Evolutionary conservation across 2,797 vertebrate species (phyloP).

Genomic region (Psittacula derbiana): DNA sequence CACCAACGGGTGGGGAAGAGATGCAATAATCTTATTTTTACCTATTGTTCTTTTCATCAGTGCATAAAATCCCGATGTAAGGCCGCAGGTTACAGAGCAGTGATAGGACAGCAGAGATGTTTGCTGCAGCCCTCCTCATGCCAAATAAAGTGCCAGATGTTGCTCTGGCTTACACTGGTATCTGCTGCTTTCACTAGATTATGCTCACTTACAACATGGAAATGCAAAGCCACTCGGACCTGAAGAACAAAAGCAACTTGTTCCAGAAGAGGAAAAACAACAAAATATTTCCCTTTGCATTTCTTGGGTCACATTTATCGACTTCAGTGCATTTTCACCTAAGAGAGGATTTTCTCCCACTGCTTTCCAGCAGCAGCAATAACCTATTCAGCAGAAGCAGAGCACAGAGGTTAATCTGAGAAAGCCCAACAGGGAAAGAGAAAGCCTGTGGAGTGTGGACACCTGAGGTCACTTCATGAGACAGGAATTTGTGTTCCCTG

Average conservation of each 20-base stretch:
- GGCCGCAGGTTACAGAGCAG: not conserved
- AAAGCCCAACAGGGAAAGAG: not conserved
- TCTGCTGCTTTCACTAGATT: not conserved
- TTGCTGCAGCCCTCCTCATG: not conserved
- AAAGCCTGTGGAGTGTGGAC: not conserved
- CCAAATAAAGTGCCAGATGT: not conserved
- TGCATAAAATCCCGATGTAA: not conserved
- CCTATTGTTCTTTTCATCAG: not conserved
- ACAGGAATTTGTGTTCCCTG: not conserved
- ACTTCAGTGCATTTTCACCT: not conserved
- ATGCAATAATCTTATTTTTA: not conserved
- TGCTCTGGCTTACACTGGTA: not conserved
- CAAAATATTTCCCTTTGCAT: not conserved
- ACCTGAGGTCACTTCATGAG: not conserved
- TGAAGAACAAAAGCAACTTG: not conserved
- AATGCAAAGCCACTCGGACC: not conserved
- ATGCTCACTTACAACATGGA: not conserved
- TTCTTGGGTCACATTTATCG: not conserved
- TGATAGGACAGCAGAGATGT: not conserved
- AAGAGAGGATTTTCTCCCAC: not conserved
- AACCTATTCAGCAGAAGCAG: not conserved
- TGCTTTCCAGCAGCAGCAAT: not conserved
- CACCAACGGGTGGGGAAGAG: not conserved
- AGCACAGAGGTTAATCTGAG: not conserved
- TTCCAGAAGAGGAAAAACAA: accelerated